These are phyloP conservation scores for Zapornia atra DNA, from an alignment of 2,113 vertebrate species.

Conservation along the genomic window DNA sequence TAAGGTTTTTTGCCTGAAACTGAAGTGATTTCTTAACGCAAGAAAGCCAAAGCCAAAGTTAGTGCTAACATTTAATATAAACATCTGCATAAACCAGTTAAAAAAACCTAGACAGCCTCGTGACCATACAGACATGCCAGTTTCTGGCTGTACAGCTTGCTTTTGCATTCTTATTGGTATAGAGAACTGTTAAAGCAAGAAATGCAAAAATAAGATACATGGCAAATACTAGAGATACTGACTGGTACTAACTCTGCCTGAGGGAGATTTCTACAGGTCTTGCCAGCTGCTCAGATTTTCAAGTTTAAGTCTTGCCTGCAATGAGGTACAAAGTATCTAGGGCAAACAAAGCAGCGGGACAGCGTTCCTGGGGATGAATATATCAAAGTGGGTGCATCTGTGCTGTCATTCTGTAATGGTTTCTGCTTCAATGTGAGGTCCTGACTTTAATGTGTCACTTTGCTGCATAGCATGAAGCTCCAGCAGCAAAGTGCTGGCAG, in stretches of 20 bases:
- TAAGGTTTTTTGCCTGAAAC: neutral
- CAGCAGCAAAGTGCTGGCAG: neutral
- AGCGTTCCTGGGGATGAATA: neutral
- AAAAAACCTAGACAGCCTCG: neutral
- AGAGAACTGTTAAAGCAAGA: neutral
- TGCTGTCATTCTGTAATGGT: neutral
- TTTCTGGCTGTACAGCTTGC: neutral
- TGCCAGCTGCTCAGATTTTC: neutral
- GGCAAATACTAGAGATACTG: neutral
- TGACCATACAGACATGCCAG: neutral
- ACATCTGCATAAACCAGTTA: neutral
- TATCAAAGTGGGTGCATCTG: neutral
- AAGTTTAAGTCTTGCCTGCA: neutral
- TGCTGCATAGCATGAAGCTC: neutral
- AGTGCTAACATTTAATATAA: neutral
- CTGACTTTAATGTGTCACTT: neutral
- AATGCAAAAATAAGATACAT: conserved; percentile 3
- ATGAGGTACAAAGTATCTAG: neutral
- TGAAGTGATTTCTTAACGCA: neutral
- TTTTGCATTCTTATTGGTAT: neutral
- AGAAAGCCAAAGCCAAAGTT: neutral
- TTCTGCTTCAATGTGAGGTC: neutral
- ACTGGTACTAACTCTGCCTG: neutral
- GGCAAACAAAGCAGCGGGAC: neutral
- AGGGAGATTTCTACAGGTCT: conserved; percentile 20